Evolutionary conservation across 1,140 invertebrate species (phyloP).

Genomic region (Mactra quadrangularis): DNA sequence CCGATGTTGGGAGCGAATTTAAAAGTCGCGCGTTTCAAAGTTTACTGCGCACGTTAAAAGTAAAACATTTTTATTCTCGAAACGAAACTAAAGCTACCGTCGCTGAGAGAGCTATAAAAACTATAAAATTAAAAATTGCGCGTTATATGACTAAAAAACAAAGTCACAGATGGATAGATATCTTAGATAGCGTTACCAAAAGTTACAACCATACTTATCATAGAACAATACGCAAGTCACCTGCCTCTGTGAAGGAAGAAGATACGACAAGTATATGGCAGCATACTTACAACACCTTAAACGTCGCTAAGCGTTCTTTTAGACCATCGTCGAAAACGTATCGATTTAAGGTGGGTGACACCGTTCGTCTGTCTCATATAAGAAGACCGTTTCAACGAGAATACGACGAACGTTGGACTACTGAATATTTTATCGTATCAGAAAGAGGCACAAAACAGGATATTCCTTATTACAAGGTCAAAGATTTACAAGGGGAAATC

Average conservation of each 20-base stretch:
- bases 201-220: conserved; percentile 58
- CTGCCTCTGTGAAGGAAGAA: not conserved
- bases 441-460: conserved; percentile 11
- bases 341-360: conserved; percentile 52
- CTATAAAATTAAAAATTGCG: conserved; percentile 33
- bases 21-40: not conserved
- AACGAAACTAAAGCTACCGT: conserved; percentile 27
- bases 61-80: not conserved
- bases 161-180: conserved; percentile 9
- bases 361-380: conserved; percentile 32
- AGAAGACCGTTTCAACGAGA: conserved; percentile 46
- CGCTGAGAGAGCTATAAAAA: too few species aligned
- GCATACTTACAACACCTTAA: not conserved
- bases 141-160: conserved; percentile 35
- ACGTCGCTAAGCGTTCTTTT: not conserved
- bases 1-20: conserved; percentile 51
- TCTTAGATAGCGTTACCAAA: conserved; percentile 18
- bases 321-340: not conserved
- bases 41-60: not conserved
- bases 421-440: conserved; percentile 50
- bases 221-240: conserved; percentile 43
- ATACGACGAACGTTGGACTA: conserved; percentile 53
- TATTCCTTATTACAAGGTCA: conserved; percentile 48
- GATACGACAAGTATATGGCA: not conserved
- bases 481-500: conserved; percentile 56